Evolutionary conservation across 2,113 vertebrate species (phyloP), one percentile per base, ranked within the genome.

Genomic region (Scomber japonicus): DNA sequence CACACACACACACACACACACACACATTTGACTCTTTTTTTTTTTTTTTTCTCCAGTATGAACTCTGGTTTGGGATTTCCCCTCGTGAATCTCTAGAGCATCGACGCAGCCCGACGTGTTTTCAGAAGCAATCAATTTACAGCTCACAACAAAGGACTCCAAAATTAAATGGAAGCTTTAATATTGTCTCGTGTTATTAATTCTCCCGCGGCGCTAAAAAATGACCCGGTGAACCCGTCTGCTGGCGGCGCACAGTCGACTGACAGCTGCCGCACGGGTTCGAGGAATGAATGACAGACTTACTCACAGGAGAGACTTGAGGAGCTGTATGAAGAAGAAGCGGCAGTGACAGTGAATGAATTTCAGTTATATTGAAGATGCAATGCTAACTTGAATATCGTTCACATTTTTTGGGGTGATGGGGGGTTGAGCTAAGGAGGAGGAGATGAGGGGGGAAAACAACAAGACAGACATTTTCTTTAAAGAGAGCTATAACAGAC

Each of bases 181-280:
- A 84, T 75, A 87, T 77, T 21, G 54, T 49, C 67, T 78, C 84
- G 81, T 90, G 91, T 90, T 83, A 91, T 93, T 91, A 81, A 92
- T 74, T 69, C 71, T 59, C 40, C 50, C 11, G 11, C 62, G 72
- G 64, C 51, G 54, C 71, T 59, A 69, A 55, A 76, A 21, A 62
- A 75, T 60, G 72, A 76, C 72, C 73, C 35, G 5, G 15, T 53
- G 75, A 88, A 77, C 14, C 14, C 40, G 27, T 77, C 51, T 19
- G 85, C 74, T 15, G 35, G 61, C 62, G 45, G 45, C 67, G 50
- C 45, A 51, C 67, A 55, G 76, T 44, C 78, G n/a, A 40, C 78
- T 57, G 74, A 75, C 81, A 82, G 66, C 61, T 7, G 11, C 6
- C 45, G 6, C 61, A 11, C 35, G 21, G 61, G 53, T 50, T 50